Conservation (phyloP, 2,888 invertebrate genomes). For the Melipona beecheii region DNA sequence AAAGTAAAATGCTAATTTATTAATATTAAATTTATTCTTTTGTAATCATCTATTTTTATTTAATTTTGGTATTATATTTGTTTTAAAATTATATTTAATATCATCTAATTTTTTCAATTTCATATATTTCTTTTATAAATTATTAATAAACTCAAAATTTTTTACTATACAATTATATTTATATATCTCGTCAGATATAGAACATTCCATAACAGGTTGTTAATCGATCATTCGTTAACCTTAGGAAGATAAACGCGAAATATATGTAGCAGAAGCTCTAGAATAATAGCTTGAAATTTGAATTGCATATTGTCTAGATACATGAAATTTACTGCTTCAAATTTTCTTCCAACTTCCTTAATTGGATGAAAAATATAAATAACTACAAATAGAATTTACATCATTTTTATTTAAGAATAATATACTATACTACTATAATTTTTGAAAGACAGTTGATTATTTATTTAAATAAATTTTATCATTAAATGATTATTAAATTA, state of each 20-base stretch:
- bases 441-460: neutral
- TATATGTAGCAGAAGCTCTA: conserved; percentile 23
- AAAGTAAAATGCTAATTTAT: neutral
- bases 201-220: conserved; percentile 52
- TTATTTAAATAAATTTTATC: no score
- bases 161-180: neutral
- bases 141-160: neutral
- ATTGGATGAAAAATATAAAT: neutral
- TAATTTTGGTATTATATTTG: neutral
- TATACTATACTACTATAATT: neutral
- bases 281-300: conserved; percentile 30
- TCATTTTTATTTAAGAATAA: neutral
- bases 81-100: neutral
- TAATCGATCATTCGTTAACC: conserved; percentile 59
- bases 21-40: neutral
- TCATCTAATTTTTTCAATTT: neutral
- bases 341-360: neutral
- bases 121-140: neutral
- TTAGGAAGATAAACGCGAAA: conserved; percentile 30
- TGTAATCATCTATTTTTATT: neutral
- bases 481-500: neutral
- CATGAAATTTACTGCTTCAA: conserved; percentile 9
- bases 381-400: neutral
- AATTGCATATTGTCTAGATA: conserved; percentile 44
- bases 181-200: neutral